Evolutionary conservation across 2,113 vertebrate species (phyloP).

Genomic region (Ceyx cyanopectus): DNA sequence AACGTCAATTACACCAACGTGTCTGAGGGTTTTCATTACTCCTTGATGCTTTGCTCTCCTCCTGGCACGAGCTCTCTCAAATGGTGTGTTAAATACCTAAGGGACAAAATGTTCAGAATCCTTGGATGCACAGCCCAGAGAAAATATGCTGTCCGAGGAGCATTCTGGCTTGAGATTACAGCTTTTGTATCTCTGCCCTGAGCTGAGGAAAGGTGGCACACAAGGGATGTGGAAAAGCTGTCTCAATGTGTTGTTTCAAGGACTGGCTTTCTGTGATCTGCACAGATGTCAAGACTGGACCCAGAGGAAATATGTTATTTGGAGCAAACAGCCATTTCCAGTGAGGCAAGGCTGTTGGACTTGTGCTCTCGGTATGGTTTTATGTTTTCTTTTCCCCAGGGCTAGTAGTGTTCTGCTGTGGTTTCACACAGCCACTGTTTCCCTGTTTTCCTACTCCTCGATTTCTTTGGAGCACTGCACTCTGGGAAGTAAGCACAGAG

Average conservation of each 20-base stretch:
- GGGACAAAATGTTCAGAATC: neutral
- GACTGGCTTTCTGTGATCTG: neutral
- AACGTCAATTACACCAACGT: neutral
- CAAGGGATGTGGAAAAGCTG: neutral
- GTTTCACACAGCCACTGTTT: neutral
- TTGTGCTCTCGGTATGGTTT: neutral
- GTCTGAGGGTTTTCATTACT: neutral
- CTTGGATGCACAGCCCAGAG: neutral
- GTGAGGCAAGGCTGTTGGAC: neutral
- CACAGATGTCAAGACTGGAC: neutral
- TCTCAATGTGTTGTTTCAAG: neutral
- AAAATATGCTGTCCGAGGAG: neutral
- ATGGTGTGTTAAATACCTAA: neutral
- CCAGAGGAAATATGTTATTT: neutral
- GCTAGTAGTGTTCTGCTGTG: neutral
- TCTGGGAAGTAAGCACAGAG: neutral
- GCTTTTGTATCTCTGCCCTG: neutral
- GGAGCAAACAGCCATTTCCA: neutral
- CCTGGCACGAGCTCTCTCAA: neutral
- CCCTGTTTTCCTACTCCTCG: neutral
- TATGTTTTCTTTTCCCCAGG: accelerated
- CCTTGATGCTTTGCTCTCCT: neutral
- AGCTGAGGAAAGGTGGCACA: neutral
- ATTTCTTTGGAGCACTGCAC: neutral
- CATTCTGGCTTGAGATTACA: neutral